Conservation (phyloP, 1,140 invertebrate species). For the Drosophila subpulchrella region DNA sequence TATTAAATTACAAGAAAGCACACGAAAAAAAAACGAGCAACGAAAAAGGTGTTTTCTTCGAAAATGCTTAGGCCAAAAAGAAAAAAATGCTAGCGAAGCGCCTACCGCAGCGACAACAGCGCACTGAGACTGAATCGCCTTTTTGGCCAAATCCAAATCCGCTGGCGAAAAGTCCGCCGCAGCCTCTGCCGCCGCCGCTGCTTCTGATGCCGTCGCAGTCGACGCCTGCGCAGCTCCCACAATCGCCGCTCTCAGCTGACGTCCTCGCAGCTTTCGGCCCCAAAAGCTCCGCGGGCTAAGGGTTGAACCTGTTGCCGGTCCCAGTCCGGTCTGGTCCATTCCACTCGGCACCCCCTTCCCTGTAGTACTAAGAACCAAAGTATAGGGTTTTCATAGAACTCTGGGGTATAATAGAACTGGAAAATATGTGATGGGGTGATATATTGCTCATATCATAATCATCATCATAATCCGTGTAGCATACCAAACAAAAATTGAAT, state of each 20-base stretch:
- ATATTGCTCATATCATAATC: too few species aligned
- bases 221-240: slow-evolving; percentile 15
- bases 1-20: slow-evolving; percentile 24
- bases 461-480: too few species aligned
- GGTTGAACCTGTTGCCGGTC: slow-evolving; percentile 67
- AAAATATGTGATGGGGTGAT: too few species aligned
- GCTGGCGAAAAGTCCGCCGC: slow-evolving; percentile 31
- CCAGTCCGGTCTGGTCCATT: background rate
- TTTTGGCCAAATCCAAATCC: slow-evolving; percentile 62
- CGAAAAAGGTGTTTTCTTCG: background rate
- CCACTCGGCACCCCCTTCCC: background rate
- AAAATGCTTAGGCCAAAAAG: slow-evolving; percentile 3
- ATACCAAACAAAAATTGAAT: too few species aligned
- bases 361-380: background rate
- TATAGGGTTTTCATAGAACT: background rate
- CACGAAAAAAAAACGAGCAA: background rate
- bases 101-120: slow-evolving; percentile 73
- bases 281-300: slow-evolving; percentile 48
- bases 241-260: slow-evolving; percentile 30
- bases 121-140: slow-evolving; percentile 62
- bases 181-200: slow-evolving; percentile 21
- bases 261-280: slow-evolving; percentile 42
- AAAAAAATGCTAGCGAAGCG: slow-evolving; percentile 47
- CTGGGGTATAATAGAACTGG: background rate
- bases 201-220: slow-evolving; percentile 18